Conservation (phyloP, 2,113 vertebrate species). For the Mohoua ochrocephala region DNA sequence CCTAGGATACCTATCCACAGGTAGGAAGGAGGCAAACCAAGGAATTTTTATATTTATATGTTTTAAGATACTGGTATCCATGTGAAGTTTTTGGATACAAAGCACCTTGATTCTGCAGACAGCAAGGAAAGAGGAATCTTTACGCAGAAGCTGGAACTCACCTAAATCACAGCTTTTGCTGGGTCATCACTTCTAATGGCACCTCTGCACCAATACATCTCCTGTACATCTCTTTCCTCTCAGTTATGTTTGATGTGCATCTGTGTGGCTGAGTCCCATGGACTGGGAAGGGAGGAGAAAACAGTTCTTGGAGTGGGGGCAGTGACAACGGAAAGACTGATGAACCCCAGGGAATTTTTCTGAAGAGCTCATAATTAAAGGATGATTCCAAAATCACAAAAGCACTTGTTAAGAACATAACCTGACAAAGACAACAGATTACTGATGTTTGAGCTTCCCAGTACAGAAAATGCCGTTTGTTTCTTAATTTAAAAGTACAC, state of each 20-base stretch:
- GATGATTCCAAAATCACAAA: background rate
- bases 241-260: background rate
- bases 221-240: background rate
- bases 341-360: background rate
- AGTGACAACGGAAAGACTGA: background rate
- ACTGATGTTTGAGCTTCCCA: background rate
- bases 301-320: background rate
- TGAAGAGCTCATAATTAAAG: background rate
- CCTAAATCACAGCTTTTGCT: background rate
- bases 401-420: background rate
- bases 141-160: accelerated
- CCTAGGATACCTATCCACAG: accelerated
- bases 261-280: background rate
- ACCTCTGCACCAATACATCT: background rate
- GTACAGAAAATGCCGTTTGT: background rate
- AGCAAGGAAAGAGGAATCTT: background rate
- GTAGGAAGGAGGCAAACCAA: background rate
- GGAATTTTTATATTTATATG: no score
- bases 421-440: background rate
- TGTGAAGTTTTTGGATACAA: background rate
- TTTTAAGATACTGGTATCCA: background rate
- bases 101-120: background rate
- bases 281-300: background rate
- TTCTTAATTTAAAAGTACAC: background rate
- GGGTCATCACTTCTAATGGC: background rate